phyloP scores from a whole-genome alignment of 1,140 invertebrate species.

The Babylonia areolata region DNA sequence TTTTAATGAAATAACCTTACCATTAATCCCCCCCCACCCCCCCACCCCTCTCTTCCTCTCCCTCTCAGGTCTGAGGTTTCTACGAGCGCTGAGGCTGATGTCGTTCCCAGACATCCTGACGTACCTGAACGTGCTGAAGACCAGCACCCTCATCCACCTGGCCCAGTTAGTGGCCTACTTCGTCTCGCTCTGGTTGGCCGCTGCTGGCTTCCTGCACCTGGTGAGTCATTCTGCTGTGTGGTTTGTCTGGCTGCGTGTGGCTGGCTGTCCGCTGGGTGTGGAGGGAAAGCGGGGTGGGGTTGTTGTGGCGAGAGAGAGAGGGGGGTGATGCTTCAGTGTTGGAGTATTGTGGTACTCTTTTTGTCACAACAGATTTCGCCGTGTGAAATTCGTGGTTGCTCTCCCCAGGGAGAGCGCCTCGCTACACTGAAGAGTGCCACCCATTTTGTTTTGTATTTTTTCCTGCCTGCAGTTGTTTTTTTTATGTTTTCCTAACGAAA shows the following conservation, averaged over 20 bases:
- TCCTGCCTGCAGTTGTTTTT: no score
- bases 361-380: no score
- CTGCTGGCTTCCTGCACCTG: conserved; percentile 76
- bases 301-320: background rate
- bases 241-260: no score
- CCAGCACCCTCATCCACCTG: conserved; percentile 74
- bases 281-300: background rate
- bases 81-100: conserved; percentile 99
- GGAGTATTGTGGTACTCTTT: no score
- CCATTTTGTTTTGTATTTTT: no score
- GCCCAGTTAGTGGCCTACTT: conserved; percentile 73
- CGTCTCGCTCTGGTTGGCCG: conserved; percentile 73
- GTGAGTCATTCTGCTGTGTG: conserved; percentile 55
- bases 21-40: no score
- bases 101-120: conserved; percentile 79
- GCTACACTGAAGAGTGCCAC: no score
- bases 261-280: background rate
- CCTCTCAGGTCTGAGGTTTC: conserved; percentile 93
- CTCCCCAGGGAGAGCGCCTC: no score
- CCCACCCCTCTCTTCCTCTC: background rate
- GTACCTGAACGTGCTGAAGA: conserved; percentile 76
- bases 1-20: no score
- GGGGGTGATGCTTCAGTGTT: no score
- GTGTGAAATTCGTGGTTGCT: no score
- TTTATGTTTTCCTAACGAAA: no score